Percentiles rank a stretch among this genome's conserved stretches.
phyloP scores from a whole-genome alignment of 2,888 invertebrate species.

The Caradrina clavipalpis region DNA sequence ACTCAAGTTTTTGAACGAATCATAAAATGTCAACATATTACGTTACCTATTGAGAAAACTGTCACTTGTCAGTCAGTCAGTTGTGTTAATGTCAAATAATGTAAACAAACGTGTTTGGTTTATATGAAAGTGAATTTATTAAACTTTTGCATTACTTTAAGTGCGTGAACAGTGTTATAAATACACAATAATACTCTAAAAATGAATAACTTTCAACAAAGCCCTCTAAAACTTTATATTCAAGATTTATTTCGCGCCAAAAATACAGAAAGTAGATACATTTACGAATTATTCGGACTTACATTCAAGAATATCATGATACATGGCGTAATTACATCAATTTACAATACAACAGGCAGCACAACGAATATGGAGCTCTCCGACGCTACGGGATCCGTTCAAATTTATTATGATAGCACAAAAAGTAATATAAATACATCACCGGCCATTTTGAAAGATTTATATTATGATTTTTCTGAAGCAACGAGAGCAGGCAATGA shows the following conservation, averaged over 20 bases:
- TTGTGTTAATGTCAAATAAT: conserved; percentile 1
- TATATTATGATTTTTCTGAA: conserved; percentile 72
- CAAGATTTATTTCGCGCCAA: conserved; percentile 86
- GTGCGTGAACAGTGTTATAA: conserved; percentile 4
- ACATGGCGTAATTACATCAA: conserved; percentile 82
- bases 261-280: conserved; percentile 79
- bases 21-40: conserved; percentile 11
- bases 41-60: background rate
- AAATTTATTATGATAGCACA: conserved; percentile 79
- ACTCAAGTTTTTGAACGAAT: conserved; percentile 32
- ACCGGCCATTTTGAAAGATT: conserved; percentile 70
- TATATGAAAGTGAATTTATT: background rate
- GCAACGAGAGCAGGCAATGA: conserved; percentile 74
- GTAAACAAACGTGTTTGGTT: conserved; percentile 26
- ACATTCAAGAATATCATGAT: conserved; percentile 86
- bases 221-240: conserved; percentile 83
- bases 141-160: background rate
- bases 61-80: background rate
- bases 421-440: conserved; percentile 76
- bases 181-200: background rate
- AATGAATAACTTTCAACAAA: conserved; percentile 72
- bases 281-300: conserved; percentile 81
- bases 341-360: conserved; percentile 74
- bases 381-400: conserved; percentile 83
- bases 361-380: conserved; percentile 81